These are phyloP conservation scores for Anthrax anthrax DNA, from an alignment of 2,888 invertebrate species.

Conservation along the genomic window DNA sequence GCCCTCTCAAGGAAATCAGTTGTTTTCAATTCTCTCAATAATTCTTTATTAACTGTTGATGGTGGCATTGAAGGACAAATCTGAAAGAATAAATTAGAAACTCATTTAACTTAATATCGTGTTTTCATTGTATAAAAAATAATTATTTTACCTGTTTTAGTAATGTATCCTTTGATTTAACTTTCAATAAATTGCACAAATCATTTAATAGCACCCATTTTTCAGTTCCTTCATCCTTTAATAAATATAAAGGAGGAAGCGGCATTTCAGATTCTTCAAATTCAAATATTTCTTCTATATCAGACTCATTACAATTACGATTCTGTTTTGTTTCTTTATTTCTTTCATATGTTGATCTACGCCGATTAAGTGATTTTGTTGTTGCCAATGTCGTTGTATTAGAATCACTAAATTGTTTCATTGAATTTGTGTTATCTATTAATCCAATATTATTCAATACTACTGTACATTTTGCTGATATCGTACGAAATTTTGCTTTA, in stretches of 20 bases:
- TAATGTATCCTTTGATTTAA: slow-evolving; percentile 68
- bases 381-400: background rate
- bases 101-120: background rate
- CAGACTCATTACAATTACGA: slow-evolving; percentile 12
- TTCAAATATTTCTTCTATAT: slow-evolving; percentile 47
- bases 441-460: slow-evolving; percentile 17
- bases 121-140: background rate
- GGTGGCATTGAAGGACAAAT: slow-evolving; percentile 29
- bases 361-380: background rate
- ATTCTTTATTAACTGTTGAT: slow-evolving; percentile 20
- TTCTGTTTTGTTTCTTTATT: slow-evolving; percentile 21
- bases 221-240: slow-evolving; percentile 50
- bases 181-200: slow-evolving; percentile 57
- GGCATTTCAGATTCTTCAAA: slow-evolving; percentile 68
- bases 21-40: slow-evolving; percentile 57
- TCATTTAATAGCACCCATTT: slow-evolving; percentile 72
- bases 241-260: slow-evolving; percentile 65
- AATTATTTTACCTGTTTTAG: slow-evolving; percentile 43
- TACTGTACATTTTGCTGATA: slow-evolving; percentile 18
- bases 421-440: slow-evolving; percentile 12
- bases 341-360: slow-evolving; percentile 19
- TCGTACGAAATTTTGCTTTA: slow-evolving; percentile 15
- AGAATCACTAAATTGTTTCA: slow-evolving; percentile 10
- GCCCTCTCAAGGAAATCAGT: slow-evolving; percentile 69
- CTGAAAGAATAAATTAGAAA: slow-evolving; percentile 15